Base-by-base conservation (phyloP, 2,797 vertebrate species). In the Rhinichthys osculus region DNA sequence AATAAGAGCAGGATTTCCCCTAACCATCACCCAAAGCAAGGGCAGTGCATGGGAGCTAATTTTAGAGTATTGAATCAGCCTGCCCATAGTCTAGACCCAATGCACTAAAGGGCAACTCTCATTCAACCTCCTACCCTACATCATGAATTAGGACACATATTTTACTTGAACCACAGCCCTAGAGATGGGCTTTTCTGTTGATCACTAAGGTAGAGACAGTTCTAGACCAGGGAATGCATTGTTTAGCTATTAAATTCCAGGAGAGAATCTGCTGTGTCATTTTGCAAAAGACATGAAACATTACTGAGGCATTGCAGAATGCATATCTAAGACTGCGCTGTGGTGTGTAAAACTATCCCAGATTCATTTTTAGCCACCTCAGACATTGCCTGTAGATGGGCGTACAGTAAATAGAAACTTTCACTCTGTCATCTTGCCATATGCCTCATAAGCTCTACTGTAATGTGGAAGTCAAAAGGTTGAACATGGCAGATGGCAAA, bases 31-130 rank as follows among this genome's bases (percentile, higher is more conserved):
- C 78, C 82, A 83, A 69, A 52, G 72, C 74, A 83, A 84, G 27
- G 11, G 10, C 79, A 74, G 78, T 73, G 78, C 73, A 66, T 40
- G n/a, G 17, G 67, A 11, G 47, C 87, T 92, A 92, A 89, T 85
- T 91, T 91, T 91, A 89, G 90, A 89, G 33, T 23, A 69, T 81
- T 91, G 90, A 91, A 77, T 91, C 88, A 92, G 88, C 71, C 70
- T 44, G 77, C 35, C 57, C 67, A 81, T 52, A 86, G 72, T 78
- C 89, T 66, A 83, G 66, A 73, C 77, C 62, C 59, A 74, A 64
- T 54, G 47, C 44, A 50, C 57, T 47, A 64, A 90, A 89, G 87
- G 90, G 82, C 90, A 89, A 47, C 54, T 77, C 47, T 77, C 69
- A 42, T n/a, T 80, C 71, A 86, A 42, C 52, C 62, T 62, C 78